A percentile compares a stretch with the other conserved stretches of the same genome.
Evolutionary conservation across 2,113 vertebrate genomes (phyloP).

Genomic region (Tenrec ecaudatus): DNA sequence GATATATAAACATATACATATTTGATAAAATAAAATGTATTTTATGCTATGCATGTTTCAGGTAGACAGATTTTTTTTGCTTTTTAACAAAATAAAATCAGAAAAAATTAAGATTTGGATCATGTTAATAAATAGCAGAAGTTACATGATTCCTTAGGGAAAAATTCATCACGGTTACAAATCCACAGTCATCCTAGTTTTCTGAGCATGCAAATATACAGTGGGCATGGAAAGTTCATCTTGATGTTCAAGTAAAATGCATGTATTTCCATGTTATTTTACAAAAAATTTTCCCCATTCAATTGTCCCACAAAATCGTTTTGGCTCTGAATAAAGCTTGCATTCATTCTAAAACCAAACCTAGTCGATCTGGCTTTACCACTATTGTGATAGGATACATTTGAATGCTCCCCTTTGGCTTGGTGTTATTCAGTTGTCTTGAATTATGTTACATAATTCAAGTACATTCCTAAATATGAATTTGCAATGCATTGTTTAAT

Average conservation of each 20-base stretch:
- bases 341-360: constrained; percentile 36
- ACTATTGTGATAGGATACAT: background rate
- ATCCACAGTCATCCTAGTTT: background rate
- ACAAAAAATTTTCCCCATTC: constrained; percentile 3
- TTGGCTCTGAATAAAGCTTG: background rate
- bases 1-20: background rate
- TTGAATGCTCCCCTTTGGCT: constrained; percentile 28
- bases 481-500: background rate
- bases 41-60: background rate
- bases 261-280: background rate
- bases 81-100: too few species aligned
- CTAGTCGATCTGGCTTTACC: background rate
- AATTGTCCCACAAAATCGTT: background rate
- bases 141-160: too few species aligned
- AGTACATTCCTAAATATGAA: constrained; percentile 10
- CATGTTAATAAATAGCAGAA: too few species aligned
- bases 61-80: too few species aligned
- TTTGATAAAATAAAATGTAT: background rate
- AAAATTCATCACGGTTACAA: background rate
- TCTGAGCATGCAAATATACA: constrained; percentile 15
- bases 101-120: too few species aligned
- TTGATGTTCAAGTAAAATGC: constrained; percentile 9
- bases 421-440: background rate
- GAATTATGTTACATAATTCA: constrained; percentile 27
- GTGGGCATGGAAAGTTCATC: background rate